Evolutionary conservation across 2,113 vertebrate genomes (phyloP).

Genomic region (rat (Rattus norvegicus)): DNA sequence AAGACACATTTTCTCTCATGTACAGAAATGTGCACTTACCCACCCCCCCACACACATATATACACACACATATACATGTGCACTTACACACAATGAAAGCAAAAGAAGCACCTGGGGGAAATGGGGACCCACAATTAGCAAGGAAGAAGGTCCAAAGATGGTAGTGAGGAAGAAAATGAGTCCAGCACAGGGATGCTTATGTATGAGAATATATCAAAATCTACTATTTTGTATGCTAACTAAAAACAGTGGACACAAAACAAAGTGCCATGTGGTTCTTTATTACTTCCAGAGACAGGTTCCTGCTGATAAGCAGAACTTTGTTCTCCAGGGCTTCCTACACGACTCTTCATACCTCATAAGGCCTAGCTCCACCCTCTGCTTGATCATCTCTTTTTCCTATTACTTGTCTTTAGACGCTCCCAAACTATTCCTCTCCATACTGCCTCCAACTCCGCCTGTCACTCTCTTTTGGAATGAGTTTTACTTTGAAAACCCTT

Average conservation of each 20-base stretch:
- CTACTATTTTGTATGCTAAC: not conserved
- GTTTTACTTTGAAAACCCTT: conserved; percentile 64
- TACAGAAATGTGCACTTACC: not conserved
- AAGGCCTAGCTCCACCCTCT: not conserved
- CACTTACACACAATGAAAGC: not conserved
- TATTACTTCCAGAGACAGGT: conserved; percentile 18
- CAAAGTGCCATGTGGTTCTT: not conserved
- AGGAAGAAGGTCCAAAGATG: not conserved
- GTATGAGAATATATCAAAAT: not conserved
- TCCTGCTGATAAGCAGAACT: conserved; percentile 43
- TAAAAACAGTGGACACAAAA: not conserved
- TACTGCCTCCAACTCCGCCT: conserved; percentile 26
- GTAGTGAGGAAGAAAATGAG: not conserved
- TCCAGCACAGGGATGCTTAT: not conserved
- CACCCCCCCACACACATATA: no score
- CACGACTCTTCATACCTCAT: not conserved
- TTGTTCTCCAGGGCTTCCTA: not conserved
- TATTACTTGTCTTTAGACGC: not conserved
- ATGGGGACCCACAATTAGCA: not conserved
- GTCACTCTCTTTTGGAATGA: conserved; percentile 33
- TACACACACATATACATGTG: not conserved
- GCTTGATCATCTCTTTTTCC: not conserved
- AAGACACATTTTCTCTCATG: not conserved
- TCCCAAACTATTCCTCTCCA: conserved; percentile 11
- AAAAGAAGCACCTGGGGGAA: not conserved